Base-by-base conservation (phyloP, 2,113 vertebrate genomes). In the Edolisoma coerulescens region DNA sequence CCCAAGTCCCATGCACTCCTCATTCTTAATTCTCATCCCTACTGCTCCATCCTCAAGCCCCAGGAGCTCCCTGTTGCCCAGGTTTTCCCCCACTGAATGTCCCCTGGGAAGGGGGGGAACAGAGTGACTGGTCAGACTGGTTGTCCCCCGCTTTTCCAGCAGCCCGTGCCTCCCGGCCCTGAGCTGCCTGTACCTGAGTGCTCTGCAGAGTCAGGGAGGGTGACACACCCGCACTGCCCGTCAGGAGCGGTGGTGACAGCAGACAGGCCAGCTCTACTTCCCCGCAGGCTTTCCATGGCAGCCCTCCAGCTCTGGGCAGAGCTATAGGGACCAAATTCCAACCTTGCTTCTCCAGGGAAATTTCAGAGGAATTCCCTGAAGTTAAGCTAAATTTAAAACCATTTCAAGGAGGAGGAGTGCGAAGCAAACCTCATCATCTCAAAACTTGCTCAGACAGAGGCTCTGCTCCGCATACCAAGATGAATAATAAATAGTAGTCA, bases 401-500 rank as follows among this genome's bases (percentile, higher is more conserved):
- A 9, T 83, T 85, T 59, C 54, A 44, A 54, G 68, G 59, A 80
- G 73, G 42, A 63, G 56, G 67, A 78, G 57, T 21, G 47, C 95
- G 81, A 85, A 84, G 71, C 67, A 91, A 89, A 67, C 39, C 30
- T 80, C 74, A 23, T 64, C 3, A 21, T 89, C 70, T 82, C 49
- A 24, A 57, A 79, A 65, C 26, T 59, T 53, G 78, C 61, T 89
- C 41, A 11, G 61, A 52, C n/a, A 37, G 77, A 71, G 70, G 61
- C 77, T 91, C 61, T 76, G 53, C 65, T 22, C 17, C 1, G 3
- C 49, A 2, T 44, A 45, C 16, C 67, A 23, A 42, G 60, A 76
- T 94, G 78, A 94, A 83, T 91, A 93, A 90, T 81, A 77, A 93
- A 89, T 68, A 93, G 86, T n/a, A 76, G 47, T 44, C 14, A 26